Conservation (phyloP, 2,113 vertebrate species). For the Numenius arquata region DNA sequence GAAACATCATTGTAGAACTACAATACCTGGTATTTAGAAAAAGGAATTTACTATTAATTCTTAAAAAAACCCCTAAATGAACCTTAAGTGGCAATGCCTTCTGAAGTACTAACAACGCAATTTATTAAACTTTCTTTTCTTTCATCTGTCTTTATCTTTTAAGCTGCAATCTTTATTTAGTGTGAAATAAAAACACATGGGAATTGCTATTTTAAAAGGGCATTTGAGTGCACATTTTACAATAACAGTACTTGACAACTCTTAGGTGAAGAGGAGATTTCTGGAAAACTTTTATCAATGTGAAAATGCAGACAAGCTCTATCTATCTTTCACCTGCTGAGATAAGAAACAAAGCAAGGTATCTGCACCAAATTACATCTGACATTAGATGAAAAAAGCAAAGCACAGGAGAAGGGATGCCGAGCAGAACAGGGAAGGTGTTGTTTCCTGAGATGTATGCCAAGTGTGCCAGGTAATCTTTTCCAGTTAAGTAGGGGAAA, state of each 20-base stretch:
- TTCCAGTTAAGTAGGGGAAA: not conserved
- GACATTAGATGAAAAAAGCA: not conserved
- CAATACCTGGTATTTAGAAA: not conserved
- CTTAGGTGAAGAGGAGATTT: not conserved
- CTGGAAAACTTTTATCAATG: not conserved
- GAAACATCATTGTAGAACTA: not conserved
- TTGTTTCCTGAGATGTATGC: not conserved
- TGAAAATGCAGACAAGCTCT: not conserved
- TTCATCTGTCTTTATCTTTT: not conserved
- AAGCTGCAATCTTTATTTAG: not conserved
- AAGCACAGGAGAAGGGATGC: not conserved
- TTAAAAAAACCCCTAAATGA: not conserved
- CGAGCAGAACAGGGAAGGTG: not conserved
- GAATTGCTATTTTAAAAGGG: not conserved
- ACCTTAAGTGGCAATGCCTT: not conserved
- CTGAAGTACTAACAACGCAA: not conserved
- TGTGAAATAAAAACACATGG: not conserved
- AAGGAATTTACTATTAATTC: not conserved
- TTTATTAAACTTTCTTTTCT: not conserved
- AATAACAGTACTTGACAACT: not conserved
- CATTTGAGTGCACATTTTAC: not conserved
- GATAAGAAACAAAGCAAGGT: not conserved
- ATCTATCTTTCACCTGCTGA: not conserved
- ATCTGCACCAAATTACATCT: not conserved
- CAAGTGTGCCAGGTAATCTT: slow-evolving; percentile 13